Conservation (phyloP, 2,797 vertebrate species). For the Diplodus sargus region DNA sequence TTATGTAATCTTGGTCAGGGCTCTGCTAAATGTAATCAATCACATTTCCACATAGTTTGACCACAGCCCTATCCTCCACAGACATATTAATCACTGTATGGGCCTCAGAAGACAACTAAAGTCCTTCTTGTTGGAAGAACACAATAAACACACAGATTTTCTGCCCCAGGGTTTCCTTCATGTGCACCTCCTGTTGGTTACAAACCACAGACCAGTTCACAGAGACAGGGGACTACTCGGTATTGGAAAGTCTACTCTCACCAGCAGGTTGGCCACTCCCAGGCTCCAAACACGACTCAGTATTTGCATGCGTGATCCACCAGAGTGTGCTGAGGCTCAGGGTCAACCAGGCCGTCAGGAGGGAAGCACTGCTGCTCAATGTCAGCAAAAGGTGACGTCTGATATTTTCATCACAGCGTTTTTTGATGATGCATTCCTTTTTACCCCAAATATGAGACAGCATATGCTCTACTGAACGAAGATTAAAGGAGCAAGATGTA, state of each 20-base stretch:
- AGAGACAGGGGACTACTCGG: slow-evolving; percentile 58
- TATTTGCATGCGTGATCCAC: slow-evolving; percentile 67
- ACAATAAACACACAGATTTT: slow-evolving; percentile 31
- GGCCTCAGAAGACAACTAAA: slow-evolving; percentile 4
- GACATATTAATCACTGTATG: slow-evolving; percentile 1
- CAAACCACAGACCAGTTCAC: slow-evolving; percentile 35
- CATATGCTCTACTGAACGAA: background rate
- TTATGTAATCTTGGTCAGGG: background rate
- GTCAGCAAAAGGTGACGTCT: slow-evolving; percentile 22
- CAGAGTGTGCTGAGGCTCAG: slow-evolving; percentile 74
- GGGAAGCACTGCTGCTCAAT: slow-evolving; percentile 31
- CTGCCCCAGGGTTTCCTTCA: slow-evolving; percentile 32
- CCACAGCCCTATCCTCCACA: background rate
- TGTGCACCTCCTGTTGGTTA: slow-evolving; percentile 39
- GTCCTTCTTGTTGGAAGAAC: slow-evolving; percentile 24
- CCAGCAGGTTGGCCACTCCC: slow-evolving; percentile 56
- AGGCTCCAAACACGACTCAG: slow-evolving; percentile 50
- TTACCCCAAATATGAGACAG: background rate
- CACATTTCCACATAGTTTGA: slow-evolving; percentile 33
- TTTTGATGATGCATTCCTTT: background rate
- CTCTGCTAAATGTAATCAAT: slow-evolving; percentile 18
- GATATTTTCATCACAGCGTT: background rate
- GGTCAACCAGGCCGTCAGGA: slow-evolving; percentile 57
- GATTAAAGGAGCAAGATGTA: background rate
- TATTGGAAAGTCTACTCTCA: slow-evolving; percentile 66